These are phyloP conservation scores for Odontomyia ornata DNA, from an alignment of 2,888 invertebrate genomes.

Conservation along the genomic window DNA sequence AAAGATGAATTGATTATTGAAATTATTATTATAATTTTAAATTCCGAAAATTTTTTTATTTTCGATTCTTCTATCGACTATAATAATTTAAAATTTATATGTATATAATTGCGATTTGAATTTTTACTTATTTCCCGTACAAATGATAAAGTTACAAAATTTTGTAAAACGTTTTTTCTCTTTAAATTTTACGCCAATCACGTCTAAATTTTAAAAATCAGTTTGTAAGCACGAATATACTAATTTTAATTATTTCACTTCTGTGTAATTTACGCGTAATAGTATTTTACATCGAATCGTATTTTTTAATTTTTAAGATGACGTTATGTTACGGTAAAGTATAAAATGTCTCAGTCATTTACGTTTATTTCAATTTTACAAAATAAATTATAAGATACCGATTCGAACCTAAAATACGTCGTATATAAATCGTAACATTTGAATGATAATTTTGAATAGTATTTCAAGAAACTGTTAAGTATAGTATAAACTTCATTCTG, in stretches of 20 bases:
- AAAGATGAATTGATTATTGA: no score
- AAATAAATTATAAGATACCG: not conserved
- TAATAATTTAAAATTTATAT: no score
- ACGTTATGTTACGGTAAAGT: constrained; percentile 10
- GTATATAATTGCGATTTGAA: no score
- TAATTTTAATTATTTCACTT: not conserved
- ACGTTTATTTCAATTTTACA: not conserved
- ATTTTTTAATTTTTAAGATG: not conserved
- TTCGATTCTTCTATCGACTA: no score
- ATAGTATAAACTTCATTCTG: not conserved
- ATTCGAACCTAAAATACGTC: not conserved
- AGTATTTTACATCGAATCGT: not conserved
- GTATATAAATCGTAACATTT: not conserved
- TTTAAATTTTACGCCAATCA: constrained; percentile 1
- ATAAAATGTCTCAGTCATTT: constrained; percentile 40
- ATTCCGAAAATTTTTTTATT: no score
- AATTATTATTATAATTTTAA: no score
- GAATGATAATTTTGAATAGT: not conserved
- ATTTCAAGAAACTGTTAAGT: not conserved
- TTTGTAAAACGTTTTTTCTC: no score
- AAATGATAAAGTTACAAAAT: no score
- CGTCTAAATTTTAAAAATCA: constrained; percentile 1
- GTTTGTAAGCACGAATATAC: not conserved
- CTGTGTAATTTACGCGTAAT: not conserved
- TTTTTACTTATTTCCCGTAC: no score